These are phyloP conservation scores for Diplolepis rosae DNA, from an alignment of 2,888 invertebrate genomes.

Conservation along the genomic window DNA sequence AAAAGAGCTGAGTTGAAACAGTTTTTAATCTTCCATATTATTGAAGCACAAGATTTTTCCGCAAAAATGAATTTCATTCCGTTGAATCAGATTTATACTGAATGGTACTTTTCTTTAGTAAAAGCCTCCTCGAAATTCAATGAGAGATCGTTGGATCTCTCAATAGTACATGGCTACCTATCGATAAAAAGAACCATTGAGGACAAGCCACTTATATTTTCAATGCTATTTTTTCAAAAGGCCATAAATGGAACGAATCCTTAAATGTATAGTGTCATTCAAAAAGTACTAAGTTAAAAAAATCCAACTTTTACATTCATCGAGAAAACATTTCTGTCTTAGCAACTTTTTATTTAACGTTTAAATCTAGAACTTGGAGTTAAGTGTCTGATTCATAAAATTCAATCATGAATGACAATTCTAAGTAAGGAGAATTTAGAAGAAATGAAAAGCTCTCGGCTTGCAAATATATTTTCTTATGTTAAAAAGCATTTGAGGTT, in stretches of 20 bases:
- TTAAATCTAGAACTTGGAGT: no score
- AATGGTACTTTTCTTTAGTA: constrained; percentile 17
- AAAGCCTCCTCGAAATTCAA: constrained; percentile 16
- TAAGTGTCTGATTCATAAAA: no score
- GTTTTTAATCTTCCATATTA: neutral
- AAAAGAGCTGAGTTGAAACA: neutral
- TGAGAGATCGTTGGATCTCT: constrained; percentile 18
- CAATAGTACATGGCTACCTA: constrained; percentile 14
- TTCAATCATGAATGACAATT: no score
- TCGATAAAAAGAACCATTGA: constrained; percentile 12
- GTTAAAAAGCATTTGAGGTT: no score
- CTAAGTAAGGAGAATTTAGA: no score
- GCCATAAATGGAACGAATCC: neutral
- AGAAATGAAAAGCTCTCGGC: no score
- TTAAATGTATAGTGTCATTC: constrained; percentile 1
- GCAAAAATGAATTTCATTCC: constrained; percentile 10
- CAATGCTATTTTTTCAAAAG: neutral
- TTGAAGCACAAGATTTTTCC: neutral
- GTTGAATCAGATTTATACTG: constrained; percentile 8
- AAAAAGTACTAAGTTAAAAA: neutral
- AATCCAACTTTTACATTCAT: neutral
- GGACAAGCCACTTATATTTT: constrained; percentile 27
- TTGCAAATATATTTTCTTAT: no score
- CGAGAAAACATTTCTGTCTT: neutral
- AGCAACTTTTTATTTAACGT: neutral